A percentile compares a stretch with the other conserved stretches of the same genome.
Evolutionary conservation across 2,113 vertebrate genomes (phyloP).

Genomic region (Saccopteryx bilineata): DNA sequence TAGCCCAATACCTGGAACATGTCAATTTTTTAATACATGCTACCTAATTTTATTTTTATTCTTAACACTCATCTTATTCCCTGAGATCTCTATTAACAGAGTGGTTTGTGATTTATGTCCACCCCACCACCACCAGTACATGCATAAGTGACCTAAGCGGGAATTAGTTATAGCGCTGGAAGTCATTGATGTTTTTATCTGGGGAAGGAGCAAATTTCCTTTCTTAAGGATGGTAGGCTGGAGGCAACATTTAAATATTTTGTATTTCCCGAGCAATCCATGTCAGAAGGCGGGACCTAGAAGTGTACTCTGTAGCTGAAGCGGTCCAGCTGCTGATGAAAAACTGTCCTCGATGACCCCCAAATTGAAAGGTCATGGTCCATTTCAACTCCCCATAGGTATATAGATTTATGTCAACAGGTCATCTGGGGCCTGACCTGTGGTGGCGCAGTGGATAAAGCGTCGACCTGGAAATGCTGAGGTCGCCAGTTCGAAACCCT

Average conservation of each 20-base stretch:
- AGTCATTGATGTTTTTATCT: neutral
- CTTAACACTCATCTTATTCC: neutral
- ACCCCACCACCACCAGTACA: neutral
- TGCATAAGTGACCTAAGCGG: neutral
- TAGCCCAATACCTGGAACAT: neutral
- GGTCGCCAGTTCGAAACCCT: too few relatives aligned
- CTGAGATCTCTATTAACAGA: neutral
- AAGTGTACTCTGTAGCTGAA: neutral
- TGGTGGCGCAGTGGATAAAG: too few relatives aligned
- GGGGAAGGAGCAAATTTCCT: constrained; percentile 26
- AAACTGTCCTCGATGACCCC: neutral
- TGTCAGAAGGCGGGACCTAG: neutral
- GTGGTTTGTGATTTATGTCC: neutral
- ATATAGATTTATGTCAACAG: neutral
- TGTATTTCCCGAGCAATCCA: neutral
- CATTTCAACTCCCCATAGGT: neutral
- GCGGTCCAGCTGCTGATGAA: neutral
- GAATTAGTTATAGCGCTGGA: constrained; percentile 16
- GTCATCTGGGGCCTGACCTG: too few relatives aligned
- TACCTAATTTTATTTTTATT: constrained; percentile 20
- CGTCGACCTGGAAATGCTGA: too few relatives aligned
- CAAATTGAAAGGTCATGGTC: neutral
- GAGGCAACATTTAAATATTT: neutral
- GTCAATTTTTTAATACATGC: neutral
- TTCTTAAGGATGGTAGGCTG: neutral